Evolutionary conservation across 2,797 vertebrate genomes (phyloP).

Genomic region (Ispidina picta): DNA sequence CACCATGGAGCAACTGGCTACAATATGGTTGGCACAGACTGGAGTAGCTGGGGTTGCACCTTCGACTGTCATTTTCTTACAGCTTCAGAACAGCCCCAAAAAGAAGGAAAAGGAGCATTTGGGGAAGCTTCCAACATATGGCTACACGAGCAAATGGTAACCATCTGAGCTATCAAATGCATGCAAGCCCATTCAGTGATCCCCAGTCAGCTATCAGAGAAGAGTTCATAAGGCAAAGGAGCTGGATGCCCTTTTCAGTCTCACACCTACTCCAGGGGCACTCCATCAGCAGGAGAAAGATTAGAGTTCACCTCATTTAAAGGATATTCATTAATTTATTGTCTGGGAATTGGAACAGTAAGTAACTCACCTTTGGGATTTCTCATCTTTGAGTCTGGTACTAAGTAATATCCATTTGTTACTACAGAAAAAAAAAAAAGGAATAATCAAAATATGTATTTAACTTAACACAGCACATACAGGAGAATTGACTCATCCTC

Average conservation of each 20-base stretch:
- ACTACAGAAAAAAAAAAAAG: background rate
- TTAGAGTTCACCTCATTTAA: background rate
- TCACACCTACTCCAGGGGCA: background rate
- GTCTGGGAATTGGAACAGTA: background rate
- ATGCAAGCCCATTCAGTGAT: background rate
- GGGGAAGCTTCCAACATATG: constrained; percentile 33
- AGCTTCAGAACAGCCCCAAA: background rate
- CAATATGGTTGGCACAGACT: background rate
- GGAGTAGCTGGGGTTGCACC: background rate
- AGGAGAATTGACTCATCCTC: constrained; percentile 23
- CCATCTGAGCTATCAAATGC: constrained; percentile 20
- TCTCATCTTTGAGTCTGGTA: background rate
- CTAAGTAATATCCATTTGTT: background rate
- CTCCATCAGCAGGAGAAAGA: background rate
- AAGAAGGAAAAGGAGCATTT: constrained; percentile 21
- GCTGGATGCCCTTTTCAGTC: background rate
- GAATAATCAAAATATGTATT: constrained; percentile 12
- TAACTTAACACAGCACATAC: background rate
- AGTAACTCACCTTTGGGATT: background rate
- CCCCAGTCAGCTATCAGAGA: background rate
- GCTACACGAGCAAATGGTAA: constrained; percentile 8
- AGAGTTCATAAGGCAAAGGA: background rate
- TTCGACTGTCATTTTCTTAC: background rate
- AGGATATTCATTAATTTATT: background rate
- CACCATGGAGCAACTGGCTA: background rate